Evolutionary conservation across 2,888 invertebrate species (phyloP), one percentile per base, ranked within the genome.

Genomic region (Hecatera dysodea): DNA sequence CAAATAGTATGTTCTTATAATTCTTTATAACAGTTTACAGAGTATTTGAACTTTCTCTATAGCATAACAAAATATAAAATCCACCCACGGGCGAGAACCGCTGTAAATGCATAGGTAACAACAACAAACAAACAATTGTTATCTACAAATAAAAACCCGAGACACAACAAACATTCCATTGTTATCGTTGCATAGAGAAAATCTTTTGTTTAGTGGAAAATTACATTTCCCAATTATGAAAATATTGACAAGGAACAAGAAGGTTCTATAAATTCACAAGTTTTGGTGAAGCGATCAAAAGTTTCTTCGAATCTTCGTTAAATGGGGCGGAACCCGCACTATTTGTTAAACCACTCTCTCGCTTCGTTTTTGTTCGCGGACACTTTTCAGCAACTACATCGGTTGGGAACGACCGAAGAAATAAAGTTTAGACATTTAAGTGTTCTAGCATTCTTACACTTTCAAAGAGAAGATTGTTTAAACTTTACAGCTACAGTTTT

Each of bases 301-400:
- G 68, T 79, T 82, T 61, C 50, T 60, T 56, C 48, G 44, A 64
- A 61, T 75, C 62, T 60, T 73, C 24, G 64, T 48, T 71, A 53
- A 69, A 52, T 53, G 57, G 46, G 44, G 52, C n/a, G 60, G 29
- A 72, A 72, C 68, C 67, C 39, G 15, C 27, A 67, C 62, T 66
- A 74, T 74, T 81, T 75, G 78, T 78, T 74, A 67, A 69, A 69
- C 52, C 55, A 15, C 48, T 59, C 27, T 27, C 57, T 52, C 44
- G 59, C 60, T 67, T 65, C 46, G 56, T 68, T 69, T 60, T 69
- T 72, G 65, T 67, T 73, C 33, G 52, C 24, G 15, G 67, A 75
- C 68, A 71, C 63, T 72, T 48, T 59, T 61, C 66, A 59, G 46
- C 50, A 67, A 67, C 64, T 62, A 55, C 36, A 29, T 57, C 33